These are phyloP conservation scores for Gobio gobio DNA, from an alignment of 2,113 vertebrate genomes.

Conservation along the genomic window DNA sequence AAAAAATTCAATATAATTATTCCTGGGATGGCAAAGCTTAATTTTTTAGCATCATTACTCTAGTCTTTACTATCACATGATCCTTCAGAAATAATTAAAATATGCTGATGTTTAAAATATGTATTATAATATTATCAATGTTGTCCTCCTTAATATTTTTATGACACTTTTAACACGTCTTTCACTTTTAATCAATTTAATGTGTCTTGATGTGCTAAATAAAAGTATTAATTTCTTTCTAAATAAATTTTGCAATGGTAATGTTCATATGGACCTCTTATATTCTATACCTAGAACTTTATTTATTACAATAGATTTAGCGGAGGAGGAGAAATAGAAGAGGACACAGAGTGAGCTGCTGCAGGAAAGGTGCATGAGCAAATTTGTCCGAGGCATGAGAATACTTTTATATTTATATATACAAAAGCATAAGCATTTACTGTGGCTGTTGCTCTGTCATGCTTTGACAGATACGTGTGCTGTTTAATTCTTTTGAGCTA, in stretches of 20 bases:
- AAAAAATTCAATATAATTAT: neutral
- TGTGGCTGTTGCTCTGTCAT: no score
- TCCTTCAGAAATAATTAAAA: neutral
- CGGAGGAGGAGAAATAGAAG: no score
- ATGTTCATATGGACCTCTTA: neutral
- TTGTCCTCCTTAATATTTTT: neutral
- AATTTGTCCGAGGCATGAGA: no score
- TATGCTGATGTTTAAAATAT: neutral
- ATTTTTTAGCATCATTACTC: neutral
- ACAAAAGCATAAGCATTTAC: no score
- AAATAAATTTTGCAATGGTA: neutral
- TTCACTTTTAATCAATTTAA: neutral
- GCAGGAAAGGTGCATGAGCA: no score
- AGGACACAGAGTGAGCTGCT: no score
- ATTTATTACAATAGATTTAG: neutral
- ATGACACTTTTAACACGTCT: neutral
- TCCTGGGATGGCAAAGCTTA: neutral
- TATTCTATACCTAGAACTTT: neutral
- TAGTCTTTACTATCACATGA: neutral
- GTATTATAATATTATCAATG: neutral
- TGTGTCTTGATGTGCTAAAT: neutral
- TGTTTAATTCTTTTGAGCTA: no score
- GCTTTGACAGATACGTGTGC: no score
- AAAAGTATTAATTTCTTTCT: neutral
- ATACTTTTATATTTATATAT: no score